These are phyloP conservation scores for Scaeva pyrastri DNA, from an alignment of 2,888 invertebrate species.

Conservation along the genomic window DNA sequence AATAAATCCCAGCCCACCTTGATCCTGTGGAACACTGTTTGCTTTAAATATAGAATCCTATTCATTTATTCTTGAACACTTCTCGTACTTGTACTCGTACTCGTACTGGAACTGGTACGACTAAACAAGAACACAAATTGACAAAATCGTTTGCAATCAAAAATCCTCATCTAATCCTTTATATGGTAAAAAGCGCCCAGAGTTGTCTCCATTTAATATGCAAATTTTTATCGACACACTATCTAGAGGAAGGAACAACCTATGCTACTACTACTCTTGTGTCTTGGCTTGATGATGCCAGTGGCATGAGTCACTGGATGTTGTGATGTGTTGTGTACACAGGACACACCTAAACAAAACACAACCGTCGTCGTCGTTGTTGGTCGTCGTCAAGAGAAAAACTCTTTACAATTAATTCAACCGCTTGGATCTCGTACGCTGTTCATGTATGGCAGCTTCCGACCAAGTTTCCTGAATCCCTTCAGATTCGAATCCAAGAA, in stretches of 20 bases:
- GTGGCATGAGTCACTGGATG: slow-evolving; percentile 58
- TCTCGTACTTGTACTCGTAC: slow-evolving; percentile 9
- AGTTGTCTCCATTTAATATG: slow-evolving; percentile 76
- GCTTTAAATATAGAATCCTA: background rate
- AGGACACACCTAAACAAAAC: slow-evolving; percentile 69
- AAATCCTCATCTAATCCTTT: slow-evolving; percentile 57
- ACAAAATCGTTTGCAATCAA: slow-evolving; percentile 73
- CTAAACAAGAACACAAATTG: slow-evolving; percentile 74
- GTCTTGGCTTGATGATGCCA: slow-evolving; percentile 7
- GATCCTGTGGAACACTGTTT: background rate
- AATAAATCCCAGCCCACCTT: background rate
- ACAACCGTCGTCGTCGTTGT: slow-evolving; percentile 16
- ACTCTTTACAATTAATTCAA: slow-evolving; percentile 63
- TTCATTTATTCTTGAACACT: background rate
- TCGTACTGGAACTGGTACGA: slow-evolving; percentile 28
- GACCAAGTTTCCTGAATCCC: slow-evolving; percentile 17
- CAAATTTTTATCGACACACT: slow-evolving; percentile 64
- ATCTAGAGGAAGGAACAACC: slow-evolving; percentile 10
- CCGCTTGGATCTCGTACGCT: slow-evolving; percentile 5
- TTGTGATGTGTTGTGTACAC: slow-evolving; percentile 43
- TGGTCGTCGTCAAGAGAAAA: slow-evolving; percentile 28
- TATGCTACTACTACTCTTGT: slow-evolving; percentile 23
- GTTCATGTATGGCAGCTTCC: slow-evolving; percentile 5
- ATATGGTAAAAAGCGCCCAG: slow-evolving; percentile 50
- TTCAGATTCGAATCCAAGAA: background rate